These are phyloP conservation scores for Neria commutata DNA, from an alignment of 2,888 invertebrate genomes.

Conservation along the genomic window DNA sequence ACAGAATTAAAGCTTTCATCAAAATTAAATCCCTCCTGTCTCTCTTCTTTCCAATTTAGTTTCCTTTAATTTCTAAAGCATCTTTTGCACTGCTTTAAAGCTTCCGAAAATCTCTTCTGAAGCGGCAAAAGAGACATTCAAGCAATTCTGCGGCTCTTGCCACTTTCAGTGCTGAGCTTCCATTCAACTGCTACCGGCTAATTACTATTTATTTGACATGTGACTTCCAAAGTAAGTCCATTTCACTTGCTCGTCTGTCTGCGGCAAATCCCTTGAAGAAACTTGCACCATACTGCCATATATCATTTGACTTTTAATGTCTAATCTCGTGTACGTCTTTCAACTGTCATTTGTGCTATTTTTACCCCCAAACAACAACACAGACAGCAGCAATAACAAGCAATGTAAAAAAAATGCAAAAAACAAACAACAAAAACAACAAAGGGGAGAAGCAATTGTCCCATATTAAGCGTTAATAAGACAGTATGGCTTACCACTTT, in stretches of 20 bases:
- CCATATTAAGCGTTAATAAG: conserved; percentile 32
- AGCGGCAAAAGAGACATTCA: no score
- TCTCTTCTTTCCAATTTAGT: no score
- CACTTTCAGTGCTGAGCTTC: no score
- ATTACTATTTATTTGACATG: background rate
- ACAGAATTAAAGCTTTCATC: no score
- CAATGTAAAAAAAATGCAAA: background rate
- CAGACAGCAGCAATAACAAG: background rate
- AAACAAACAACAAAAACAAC: background rate
- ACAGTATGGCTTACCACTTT: conserved; percentile 37
- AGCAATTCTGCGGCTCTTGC: no score
- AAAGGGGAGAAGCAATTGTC: background rate
- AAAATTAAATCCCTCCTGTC: no score
- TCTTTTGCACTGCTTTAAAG: no score
- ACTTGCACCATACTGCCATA: background rate
- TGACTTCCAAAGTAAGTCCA: no score
- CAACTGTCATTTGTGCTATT: background rate
- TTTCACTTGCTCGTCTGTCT: no score
- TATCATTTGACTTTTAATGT: background rate
- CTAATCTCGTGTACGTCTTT: background rate
- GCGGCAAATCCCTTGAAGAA: background rate
- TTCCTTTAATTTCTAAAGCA: no score
- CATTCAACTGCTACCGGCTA: no score
- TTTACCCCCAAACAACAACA: background rate
- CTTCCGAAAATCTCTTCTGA: no score